These are phyloP conservation scores for Alca torda DNA, from an alignment of 2,797 vertebrate genomes.

Conservation along the genomic window DNA sequence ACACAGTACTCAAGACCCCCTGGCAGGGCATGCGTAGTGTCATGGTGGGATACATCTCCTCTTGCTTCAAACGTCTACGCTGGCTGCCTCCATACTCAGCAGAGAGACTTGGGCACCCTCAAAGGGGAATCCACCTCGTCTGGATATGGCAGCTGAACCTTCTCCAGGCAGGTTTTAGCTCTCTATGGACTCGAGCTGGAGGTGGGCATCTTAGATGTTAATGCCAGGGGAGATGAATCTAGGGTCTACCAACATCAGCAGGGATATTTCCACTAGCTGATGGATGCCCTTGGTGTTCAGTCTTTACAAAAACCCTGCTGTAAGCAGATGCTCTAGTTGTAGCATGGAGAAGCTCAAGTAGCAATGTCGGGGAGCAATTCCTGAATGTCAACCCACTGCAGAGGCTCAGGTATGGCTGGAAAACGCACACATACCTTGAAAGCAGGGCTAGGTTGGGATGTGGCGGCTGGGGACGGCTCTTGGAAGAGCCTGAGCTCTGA, in stretches of 20 bases:
- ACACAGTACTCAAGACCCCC: fast-evolving
- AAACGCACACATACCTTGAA: background rate
- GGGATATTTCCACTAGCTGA: background rate
- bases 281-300: background rate
- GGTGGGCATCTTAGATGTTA: background rate
- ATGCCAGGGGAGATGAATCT: background rate
- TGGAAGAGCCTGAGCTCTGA: background rate
- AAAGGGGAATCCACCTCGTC: background rate
- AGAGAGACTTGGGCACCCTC: background rate
- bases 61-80: fast-evolving
- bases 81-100: background rate
- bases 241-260: background rate
- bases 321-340: background rate
- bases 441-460: background rate
- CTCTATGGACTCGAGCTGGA: background rate
- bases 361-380: background rate
- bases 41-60: background rate
- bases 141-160: background rate
- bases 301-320: background rate
- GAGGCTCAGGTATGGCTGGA: background rate
- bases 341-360: background rate
- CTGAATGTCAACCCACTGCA: background rate
- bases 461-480: background rate
- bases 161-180: background rate
- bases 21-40: background rate